Conservation (phyloP, 2,113 vertebrate genomes). For the Bubo scandiacus region DNA sequence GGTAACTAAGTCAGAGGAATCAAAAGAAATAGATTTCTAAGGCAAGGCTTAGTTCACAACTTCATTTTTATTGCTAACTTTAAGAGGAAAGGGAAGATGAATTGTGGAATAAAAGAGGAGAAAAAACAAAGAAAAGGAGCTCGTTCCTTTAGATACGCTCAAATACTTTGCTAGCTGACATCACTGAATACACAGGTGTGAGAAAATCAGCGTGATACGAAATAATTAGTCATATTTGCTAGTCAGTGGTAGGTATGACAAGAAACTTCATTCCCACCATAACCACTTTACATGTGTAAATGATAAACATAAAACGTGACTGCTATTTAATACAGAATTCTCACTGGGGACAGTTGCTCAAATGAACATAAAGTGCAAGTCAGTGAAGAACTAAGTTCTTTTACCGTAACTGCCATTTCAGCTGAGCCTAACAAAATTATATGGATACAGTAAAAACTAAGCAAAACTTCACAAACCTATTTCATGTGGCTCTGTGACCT, state of each 20-base stretch:
- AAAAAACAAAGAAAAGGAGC: neutral
- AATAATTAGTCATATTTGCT: neutral
- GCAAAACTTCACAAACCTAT: neutral
- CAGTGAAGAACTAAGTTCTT: neutral
- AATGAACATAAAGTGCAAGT: neutral
- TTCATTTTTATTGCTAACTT: neutral
- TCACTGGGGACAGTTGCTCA: neutral
- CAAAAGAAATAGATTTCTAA: neutral
- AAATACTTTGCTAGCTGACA: neutral
- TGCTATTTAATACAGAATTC: neutral
- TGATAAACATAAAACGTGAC: neutral
- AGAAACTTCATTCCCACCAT: neutral
- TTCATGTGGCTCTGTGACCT: neutral
- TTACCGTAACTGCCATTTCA: neutral
- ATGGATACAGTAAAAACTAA: neutral
- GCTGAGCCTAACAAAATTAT: neutral
- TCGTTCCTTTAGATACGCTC: neutral
- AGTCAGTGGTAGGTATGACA: neutral
- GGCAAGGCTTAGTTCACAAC: neutral
- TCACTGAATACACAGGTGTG: neutral
- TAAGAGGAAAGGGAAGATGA: neutral
- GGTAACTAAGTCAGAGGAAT: neutral
- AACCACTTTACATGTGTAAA: neutral
- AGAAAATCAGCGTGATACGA: neutral
- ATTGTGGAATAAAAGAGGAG: neutral